Conservation (phyloP, 2,113 vertebrate genomes). For the Balaeniceps rex region DNA sequence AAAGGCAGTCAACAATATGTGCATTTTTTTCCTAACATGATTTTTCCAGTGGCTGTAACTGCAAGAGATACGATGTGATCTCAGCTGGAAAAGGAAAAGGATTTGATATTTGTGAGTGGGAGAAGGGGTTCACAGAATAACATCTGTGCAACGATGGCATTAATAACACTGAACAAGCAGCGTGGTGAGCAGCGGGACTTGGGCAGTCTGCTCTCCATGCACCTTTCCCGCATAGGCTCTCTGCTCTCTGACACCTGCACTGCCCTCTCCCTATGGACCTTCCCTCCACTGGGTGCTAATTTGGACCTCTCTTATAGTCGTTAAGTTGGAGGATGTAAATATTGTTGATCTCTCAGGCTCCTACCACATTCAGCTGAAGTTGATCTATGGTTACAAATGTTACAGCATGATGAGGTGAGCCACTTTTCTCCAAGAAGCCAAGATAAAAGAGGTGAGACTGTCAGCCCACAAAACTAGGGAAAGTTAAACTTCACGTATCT, state of each 20-base stretch:
- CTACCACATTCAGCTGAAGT: not conserved
- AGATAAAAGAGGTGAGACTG: slow-evolving; percentile 53
- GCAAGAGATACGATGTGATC: not conserved
- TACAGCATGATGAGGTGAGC: slow-evolving; percentile 19
- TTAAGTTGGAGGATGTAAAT: not conserved
- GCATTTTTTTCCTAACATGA: not conserved
- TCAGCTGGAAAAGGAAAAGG: not conserved
- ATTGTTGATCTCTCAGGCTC: not conserved
- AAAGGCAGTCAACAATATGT: not conserved
- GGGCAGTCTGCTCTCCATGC: not conserved
- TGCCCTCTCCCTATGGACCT: not conserved
- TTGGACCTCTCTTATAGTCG: not conserved
- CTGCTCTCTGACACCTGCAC: not conserved
- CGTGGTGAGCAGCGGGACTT: not conserved
- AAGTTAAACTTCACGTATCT: slow-evolving; percentile 44
- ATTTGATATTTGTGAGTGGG: not conserved
- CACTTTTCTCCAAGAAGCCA: slow-evolving; percentile 5
- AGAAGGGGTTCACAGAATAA: not conserved
- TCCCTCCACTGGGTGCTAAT: not conserved
- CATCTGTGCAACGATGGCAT: not conserved
- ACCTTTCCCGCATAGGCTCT: not conserved
- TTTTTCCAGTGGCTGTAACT: not conserved
- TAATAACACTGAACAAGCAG: not conserved
- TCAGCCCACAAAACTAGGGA: slow-evolving; percentile 50
- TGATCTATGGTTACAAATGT: slow-evolving; percentile 2